A percentile compares a stretch with the other conserved stretches of the same genome.
phyloP scores from a whole-genome alignment of 2,797 vertebrate genomes.

The Microchirus variegatus region DNA sequence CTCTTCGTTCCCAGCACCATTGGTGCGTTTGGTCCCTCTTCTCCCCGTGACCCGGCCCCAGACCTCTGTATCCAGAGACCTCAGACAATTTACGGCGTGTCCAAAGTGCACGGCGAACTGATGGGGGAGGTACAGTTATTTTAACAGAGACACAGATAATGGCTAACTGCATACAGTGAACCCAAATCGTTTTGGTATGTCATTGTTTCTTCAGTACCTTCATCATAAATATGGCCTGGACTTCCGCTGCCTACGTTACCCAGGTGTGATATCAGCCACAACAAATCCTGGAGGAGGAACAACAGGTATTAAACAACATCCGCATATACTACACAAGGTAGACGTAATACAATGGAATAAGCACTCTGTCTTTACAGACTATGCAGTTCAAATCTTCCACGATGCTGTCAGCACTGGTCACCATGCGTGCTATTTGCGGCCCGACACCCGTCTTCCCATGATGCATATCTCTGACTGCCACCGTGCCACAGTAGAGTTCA shows the following conservation, averaged over 20 bases:
- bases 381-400: constrained; percentile 85
- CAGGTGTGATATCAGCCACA: constrained; percentile 82
- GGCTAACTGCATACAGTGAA: background rate
- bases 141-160: background rate
- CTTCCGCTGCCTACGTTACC: constrained; percentile 85
- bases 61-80: constrained; percentile 85
- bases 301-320: constrained; percentile 70
- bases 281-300: constrained; percentile 82
- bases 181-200: constrained; percentile 3
- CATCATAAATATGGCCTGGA: constrained; percentile 86
- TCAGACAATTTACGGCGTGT: constrained; percentile 85
- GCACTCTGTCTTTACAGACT: constrained; percentile 69
- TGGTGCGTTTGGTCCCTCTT: constrained; percentile 84
- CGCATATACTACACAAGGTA: background rate
- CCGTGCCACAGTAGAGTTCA: constrained; percentile 84
- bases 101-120: constrained; percentile 85
- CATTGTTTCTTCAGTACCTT: constrained; percentile 75
- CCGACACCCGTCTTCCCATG: constrained; percentile 85
- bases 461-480: constrained; percentile 87
- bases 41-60: constrained; percentile 84
- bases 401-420: constrained; percentile 82
- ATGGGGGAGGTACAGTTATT: constrained; percentile 81
- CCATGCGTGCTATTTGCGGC: constrained; percentile 82
- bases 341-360: constrained; percentile 2
- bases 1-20: constrained; percentile 86